A percentile compares a stretch with the other conserved stretches of the same genome.
These are phyloP conservation scores for Centropyge bicolor DNA, from an alignment of 2,797 vertebrate species.

Conservation along the genomic window DNA sequence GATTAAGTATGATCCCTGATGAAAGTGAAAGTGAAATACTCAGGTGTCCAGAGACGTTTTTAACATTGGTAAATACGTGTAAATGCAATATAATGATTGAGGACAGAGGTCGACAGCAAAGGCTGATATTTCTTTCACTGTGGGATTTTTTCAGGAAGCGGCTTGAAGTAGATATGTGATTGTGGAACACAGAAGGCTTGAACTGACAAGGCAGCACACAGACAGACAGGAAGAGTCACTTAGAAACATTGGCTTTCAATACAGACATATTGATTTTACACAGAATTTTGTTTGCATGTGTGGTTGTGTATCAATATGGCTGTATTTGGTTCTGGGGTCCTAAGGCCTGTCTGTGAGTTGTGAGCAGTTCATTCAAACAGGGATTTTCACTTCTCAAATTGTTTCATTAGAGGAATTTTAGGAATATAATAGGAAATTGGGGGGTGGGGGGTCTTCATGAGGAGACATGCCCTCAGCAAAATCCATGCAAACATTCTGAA, in stretches of 20 bases:
- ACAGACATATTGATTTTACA: not conserved
- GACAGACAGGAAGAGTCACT: not conserved
- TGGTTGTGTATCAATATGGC: not conserved
- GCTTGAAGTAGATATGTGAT: not conserved
- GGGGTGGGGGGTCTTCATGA: not conserved
- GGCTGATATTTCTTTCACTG: too few species aligned
- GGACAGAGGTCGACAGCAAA: not conserved
- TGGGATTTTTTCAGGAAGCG: too few species aligned
- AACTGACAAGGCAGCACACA: not conserved
- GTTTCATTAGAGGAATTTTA: not conserved
- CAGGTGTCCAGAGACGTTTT: not conserved
- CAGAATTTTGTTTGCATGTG: not conserved
- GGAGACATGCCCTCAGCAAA: slow-evolving; percentile 12
- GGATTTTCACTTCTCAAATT: not conserved
- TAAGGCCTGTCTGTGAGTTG: not conserved
- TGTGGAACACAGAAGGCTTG: not conserved
- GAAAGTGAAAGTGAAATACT: not conserved
- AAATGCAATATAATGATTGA: not conserved
- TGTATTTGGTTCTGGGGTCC: not conserved
- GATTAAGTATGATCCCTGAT: not conserved
- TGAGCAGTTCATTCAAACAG: not conserved
- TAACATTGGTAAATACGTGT: not conserved
- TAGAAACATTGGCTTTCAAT: not conserved
- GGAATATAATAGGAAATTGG: too few species aligned
- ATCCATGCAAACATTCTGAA: slow-evolving; percentile 31